Evolutionary conservation across 1,140 invertebrate species (phyloP).

Genomic region (Drosophila persimilis): DNA sequence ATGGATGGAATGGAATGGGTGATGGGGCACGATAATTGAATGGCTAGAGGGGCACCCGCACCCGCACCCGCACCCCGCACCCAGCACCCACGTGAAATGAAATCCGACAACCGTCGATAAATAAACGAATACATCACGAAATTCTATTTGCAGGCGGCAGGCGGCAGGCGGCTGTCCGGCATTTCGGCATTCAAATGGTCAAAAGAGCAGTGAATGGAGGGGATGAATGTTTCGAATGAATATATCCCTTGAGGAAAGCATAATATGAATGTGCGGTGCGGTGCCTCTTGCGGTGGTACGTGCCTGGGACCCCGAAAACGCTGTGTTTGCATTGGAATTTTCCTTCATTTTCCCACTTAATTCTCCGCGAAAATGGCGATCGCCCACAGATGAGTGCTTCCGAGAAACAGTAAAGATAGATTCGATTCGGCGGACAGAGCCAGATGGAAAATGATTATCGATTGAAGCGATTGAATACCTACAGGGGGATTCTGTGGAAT

Average conservation of each 20-base stretch:
- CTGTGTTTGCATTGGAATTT: too few species aligned
- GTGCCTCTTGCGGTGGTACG: constrained; percentile 29
- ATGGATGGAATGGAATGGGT: not conserved
- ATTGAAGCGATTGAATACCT: too few species aligned
- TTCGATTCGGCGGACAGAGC: too few species aligned
- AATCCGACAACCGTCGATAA: constrained; percentile 8
- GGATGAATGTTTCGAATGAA: too few species aligned
- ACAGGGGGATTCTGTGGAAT: too few species aligned
- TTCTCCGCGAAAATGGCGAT: too few species aligned
- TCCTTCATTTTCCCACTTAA: too few species aligned
- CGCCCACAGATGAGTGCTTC: too few species aligned
- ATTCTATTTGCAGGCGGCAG: constrained; percentile 27
- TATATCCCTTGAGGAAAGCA: too few species aligned
- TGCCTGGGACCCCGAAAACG: constrained; percentile 27
- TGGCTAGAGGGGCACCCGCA: constrained; percentile 14
- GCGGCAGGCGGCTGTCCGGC: constrained; percentile 1
- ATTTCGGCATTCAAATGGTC: constrained; percentile 3
- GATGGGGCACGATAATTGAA: constrained; percentile 9
- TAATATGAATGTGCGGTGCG: not conserved
- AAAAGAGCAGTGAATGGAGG: too few species aligned
- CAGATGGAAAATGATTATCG: too few species aligned
- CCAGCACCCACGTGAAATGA: constrained; percentile 6
- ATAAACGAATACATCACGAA: constrained; percentile 35
- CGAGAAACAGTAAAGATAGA: too few species aligned
- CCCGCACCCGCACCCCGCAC: not conserved